Base-by-base conservation (phyloP, 2,113 vertebrate genomes). In the Serilophus lunatus region DNA sequence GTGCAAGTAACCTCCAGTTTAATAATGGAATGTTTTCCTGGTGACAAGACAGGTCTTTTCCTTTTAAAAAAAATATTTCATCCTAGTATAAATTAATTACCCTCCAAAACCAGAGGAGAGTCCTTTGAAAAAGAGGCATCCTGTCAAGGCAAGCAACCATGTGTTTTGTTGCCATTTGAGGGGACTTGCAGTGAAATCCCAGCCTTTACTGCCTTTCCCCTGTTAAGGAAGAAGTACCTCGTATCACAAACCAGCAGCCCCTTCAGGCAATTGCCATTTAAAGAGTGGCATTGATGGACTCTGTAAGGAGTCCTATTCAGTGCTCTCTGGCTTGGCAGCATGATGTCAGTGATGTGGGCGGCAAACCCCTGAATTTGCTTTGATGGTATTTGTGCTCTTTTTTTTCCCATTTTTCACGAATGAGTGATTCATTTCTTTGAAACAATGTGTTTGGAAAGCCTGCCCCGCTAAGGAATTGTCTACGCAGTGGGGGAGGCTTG, bases 371-470 rank as follows among this genome's bases (percentile, higher is more conserved):
- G 90, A 93, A 95, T 94, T 96, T 95, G 56, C 95, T 97, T 96
- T 97, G 96, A 97, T 97, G 94, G 93, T 96, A 96, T 96, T 96
- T 95, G 93, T 96, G 94, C 93, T 94, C 88, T 93, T 97, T 97
- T 95, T 50, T 96, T 94, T 95, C 86, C 88, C 76, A 94, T 97
- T 96, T 97, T 96, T 96, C 82, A 96, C 92, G 92, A 97, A 92
- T 94, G 94, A 94, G 86, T 86, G 96, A 97, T 96, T 97, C 93
- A 96, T 94, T 97, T 95, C 38, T 96, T 92, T 95, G 95, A 96
- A 97, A 95, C 95, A 96, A 96, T 96, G 90, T 93, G 92, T 94
- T 96, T 96, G 93, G 95, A 96, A 96, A 96, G 95, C 93, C 88
- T 96, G 85, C 56, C 72, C 49, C 8, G 0, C 94, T 88, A 92